These are phyloP conservation scores for Wasmannia auropunctata DNA, from an alignment of 1,140 invertebrate genomes.

Conservation along the genomic window DNA sequence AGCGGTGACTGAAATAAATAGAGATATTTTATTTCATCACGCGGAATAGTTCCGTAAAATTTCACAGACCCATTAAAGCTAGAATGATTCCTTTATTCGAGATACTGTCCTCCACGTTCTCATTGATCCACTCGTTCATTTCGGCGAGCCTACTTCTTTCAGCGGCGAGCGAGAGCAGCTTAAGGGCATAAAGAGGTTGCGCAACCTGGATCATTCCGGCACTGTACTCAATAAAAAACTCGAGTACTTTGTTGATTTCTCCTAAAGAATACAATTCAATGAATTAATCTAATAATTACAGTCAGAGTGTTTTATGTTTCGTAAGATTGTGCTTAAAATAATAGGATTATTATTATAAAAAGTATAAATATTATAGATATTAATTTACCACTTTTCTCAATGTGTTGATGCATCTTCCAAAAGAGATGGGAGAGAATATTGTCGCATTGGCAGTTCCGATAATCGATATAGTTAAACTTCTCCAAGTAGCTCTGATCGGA, in stretches of 20 bases:
- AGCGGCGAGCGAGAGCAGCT: constrained; percentile 47
- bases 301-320: neutral
- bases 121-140: neutral
- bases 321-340: neutral
- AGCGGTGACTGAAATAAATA: neutral
- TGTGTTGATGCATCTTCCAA: constrained; percentile 56
- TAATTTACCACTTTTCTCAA: constrained; percentile 60
- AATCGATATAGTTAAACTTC: constrained; percentile 64
- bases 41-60: neutral
- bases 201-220: constrained; percentile 68
- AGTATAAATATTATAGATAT: neutral
- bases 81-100: constrained; percentile 53
- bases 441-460: constrained; percentile 71
- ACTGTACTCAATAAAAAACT: constrained; percentile 67
- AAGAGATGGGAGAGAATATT: constrained; percentile 56
- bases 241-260: constrained; percentile 24
- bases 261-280: constrained; percentile 47
- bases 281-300: constrained; percentile 1
- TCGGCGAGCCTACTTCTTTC: constrained; percentile 8
- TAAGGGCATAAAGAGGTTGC: constrained; percentile 63
- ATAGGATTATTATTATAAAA: neutral
- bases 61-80: constrained; percentile 59
- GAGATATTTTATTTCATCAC: neutral
- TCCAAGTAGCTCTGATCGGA: constrained; percentile 12
- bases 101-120: neutral